These are phyloP conservation scores for Benitochromis conjunctus DNA, from an alignment of 2,113 vertebrate genomes.

Conservation along the genomic window DNA sequence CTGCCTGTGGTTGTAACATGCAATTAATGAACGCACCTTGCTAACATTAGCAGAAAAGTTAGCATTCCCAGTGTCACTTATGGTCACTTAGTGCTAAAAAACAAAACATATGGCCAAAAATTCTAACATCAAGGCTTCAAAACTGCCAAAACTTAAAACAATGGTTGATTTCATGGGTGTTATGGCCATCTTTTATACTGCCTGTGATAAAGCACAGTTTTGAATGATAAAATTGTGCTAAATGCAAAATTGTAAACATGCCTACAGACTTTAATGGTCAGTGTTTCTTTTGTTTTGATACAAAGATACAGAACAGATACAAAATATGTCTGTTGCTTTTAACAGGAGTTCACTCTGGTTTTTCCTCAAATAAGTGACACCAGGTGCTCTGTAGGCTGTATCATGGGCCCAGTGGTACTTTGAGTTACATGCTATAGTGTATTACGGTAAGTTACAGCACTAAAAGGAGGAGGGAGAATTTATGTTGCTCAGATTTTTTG, in stretches of 20 bases:
- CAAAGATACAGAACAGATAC: background rate
- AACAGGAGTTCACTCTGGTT: background rate
- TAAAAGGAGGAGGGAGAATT: background rate
- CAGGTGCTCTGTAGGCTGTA: background rate
- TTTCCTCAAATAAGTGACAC: background rate
- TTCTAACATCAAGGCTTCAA: background rate
- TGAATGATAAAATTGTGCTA: background rate
- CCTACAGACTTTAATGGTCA: background rate
- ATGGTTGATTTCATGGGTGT: background rate
- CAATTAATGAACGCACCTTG: background rate
- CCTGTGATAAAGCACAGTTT: background rate
- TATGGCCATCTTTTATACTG: background rate
- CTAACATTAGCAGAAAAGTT: background rate
- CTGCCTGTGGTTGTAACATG: background rate
- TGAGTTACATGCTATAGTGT: background rate
- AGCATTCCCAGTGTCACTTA: background rate
- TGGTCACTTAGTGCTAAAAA: background rate
- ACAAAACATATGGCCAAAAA: background rate
- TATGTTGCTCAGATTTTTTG: no score
- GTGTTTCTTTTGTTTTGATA: background rate
- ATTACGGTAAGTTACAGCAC: background rate
- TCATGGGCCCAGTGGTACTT: background rate
- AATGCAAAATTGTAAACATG: background rate
- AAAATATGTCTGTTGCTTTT: background rate
- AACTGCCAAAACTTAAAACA: background rate